Percentiles rank a stretch among this genome's conserved stretches.
Conservation (phyloP, 2,888 invertebrate species). For the Quadriops clusia region DNA sequence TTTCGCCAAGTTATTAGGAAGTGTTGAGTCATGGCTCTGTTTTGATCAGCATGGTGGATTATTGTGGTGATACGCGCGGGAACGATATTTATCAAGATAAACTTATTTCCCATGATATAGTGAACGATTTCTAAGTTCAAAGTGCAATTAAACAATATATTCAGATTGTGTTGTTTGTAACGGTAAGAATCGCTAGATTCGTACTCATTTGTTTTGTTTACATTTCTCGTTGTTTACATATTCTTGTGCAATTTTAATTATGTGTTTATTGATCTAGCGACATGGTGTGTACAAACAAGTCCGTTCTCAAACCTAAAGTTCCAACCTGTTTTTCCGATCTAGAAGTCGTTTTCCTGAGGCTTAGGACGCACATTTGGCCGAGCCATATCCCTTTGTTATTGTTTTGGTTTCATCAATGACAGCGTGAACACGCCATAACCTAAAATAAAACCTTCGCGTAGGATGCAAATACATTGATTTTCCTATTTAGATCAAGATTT, state of each 20-base stretch:
- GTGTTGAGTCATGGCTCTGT: conserved; percentile 19
- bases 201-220: conserved; percentile 5
- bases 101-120: conserved; percentile 14
- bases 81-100: conserved; percentile 19
- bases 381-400: too few species aligned
- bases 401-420: too few species aligned
- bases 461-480: too few species aligned
- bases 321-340: neutral
- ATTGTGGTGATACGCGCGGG: conserved; percentile 17
- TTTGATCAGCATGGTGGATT: conserved; percentile 16
- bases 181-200: conserved; percentile 11
- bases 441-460: too few species aligned
- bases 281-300: too few species aligned
- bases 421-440: too few species aligned
- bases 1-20: conserved; percentile 12
- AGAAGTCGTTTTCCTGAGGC: neutral
- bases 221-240: conserved; percentile 18
- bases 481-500: too few species aligned
- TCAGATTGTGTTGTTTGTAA: conserved; percentile 9
- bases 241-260: conserved; percentile 20
- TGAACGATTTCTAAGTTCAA: conserved; percentile 20
- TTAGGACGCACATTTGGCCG: too few species aligned
- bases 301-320: too few species aligned
- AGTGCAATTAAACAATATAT: conserved; percentile 14
- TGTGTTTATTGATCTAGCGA: too few species aligned